phyloP scores from a whole-genome alignment of 2,797 vertebrate genomes.

The Garrulus glandarius region DNA sequence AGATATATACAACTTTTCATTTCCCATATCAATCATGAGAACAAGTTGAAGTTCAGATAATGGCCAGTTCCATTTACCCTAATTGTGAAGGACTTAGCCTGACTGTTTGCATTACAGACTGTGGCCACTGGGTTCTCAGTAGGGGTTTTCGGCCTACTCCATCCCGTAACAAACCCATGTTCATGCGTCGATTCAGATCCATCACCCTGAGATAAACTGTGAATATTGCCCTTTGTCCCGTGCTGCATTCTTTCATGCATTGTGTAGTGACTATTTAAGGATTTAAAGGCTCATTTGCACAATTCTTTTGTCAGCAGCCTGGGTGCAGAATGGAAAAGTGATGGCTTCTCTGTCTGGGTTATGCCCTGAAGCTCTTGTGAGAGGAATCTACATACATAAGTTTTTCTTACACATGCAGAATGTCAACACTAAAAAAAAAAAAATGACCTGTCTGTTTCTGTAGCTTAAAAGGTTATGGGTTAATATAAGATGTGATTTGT shows the following conservation, averaged over 20 bases:
- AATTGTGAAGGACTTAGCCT: slow-evolving; percentile 89
- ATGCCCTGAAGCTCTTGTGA: slow-evolving; percentile 76
- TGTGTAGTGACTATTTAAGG: slow-evolving; percentile 95
- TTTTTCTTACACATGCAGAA: slow-evolving; percentile 72
- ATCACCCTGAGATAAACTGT: slow-evolving; percentile 91
- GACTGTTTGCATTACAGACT: slow-evolving; percentile 84
- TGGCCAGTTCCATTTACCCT: slow-evolving; percentile 88
- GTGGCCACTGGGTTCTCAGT: slow-evolving; percentile 88
- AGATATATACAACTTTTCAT: slow-evolving; percentile 80
- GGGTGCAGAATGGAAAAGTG: slow-evolving; percentile 82
- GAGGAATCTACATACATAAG: slow-evolving; percentile 77
- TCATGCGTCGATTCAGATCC: slow-evolving; percentile 98
- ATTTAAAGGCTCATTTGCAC: slow-evolving; percentile 99
- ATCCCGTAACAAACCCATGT: slow-evolving; percentile 90
- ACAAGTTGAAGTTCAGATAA: slow-evolving; percentile 86
- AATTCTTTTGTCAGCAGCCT: slow-evolving; percentile 96
- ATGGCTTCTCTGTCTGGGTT: slow-evolving; percentile 78
- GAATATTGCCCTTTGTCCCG: slow-evolving; percentile 91
- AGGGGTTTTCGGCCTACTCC: slow-evolving; percentile 83
- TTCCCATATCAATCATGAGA: slow-evolving; percentile 98
- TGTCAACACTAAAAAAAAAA: slow-evolving; percentile 73
- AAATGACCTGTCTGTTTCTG: slow-evolving; percentile 73
- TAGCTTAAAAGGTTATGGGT: slow-evolving; percentile 71
- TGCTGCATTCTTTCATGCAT: slow-evolving; percentile 90
- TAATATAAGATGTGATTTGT: slow-evolving; percentile 69